Percentiles rank a stretch among this genome's conserved stretches.
Evolutionary conservation across 2,888 invertebrate species (phyloP).

Genomic region (Parnassius glacialis): DNA sequence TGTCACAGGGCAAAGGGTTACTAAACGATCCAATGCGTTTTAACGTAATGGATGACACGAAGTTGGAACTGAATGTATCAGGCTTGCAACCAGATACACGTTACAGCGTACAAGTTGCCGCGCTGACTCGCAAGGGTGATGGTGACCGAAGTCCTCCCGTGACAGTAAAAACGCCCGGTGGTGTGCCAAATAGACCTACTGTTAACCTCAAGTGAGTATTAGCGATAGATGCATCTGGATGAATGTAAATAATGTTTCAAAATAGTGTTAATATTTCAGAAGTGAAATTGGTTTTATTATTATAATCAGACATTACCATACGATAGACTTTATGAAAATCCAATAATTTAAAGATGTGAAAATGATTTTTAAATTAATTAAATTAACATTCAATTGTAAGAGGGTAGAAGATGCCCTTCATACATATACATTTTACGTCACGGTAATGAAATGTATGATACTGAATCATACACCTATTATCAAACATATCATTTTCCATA

Average conservation of each 20-base stretch:
- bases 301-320: too few species aligned
- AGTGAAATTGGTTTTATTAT: too few species aligned
- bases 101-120: conserved; percentile 97
- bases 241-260: background rate
- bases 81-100: conserved; percentile 97
- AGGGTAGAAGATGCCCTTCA: too few species aligned
- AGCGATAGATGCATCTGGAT: background rate
- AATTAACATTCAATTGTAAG: too few species aligned
- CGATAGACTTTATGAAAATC: too few species aligned
- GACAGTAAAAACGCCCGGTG: conserved; percentile 94
- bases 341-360: too few species aligned
- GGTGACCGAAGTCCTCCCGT: conserved; percentile 94
- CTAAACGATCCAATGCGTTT: conserved; percentile 93
- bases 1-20: conserved; percentile 84
- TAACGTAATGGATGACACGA: conserved; percentile 90
- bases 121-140: conserved; percentile 97
- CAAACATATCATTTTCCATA: too few species aligned
- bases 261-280: too few species aligned
- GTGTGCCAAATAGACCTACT: conserved; percentile 92
- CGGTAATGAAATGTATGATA: too few species aligned
- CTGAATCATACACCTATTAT: too few species aligned
- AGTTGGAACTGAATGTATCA: conserved; percentile 90
- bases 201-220: conserved; percentile 87
- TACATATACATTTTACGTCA: too few species aligned
- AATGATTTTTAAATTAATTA: too few species aligned